These are phyloP conservation scores for Wasmannia auropunctata DNA, from an alignment of 1,140 invertebrate species.

Conservation along the genomic window DNA sequence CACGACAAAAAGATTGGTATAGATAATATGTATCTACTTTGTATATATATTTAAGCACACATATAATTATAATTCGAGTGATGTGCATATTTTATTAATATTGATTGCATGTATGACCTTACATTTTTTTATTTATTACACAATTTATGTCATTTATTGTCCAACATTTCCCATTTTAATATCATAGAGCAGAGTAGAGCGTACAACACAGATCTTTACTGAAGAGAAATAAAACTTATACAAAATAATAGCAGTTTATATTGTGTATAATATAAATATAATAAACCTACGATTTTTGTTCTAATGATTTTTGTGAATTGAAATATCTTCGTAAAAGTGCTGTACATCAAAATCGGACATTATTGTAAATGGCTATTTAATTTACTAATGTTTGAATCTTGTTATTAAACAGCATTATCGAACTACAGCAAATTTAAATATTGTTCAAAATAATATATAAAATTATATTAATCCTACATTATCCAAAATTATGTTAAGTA, in stretches of 20 bases:
- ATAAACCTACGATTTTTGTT: neutral
- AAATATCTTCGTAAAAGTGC: neutral
- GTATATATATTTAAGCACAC: neutral
- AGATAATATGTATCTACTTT: neutral
- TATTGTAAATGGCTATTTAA: neutral
- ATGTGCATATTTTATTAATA: neutral
- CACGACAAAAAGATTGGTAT: neutral
- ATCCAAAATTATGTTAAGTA: no score
- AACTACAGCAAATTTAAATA: neutral
- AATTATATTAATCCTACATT: neutral
- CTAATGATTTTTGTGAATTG: neutral
- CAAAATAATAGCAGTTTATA: neutral
- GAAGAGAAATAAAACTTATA: slow-evolving; percentile 8
- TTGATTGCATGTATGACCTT: neutral
- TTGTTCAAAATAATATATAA: neutral
- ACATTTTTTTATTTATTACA: neutral
- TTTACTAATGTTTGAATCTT: neutral
- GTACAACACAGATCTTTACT: neutral
- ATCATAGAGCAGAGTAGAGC: neutral
- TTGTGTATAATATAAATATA: neutral
- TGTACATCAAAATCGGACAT: neutral
- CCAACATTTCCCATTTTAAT: neutral
- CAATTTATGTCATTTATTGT: neutral
- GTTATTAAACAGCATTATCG: neutral
- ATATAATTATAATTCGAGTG: neutral